phyloP scores from a whole-genome alignment of 2,888 invertebrate species.

The Hetaerina titia region DNA sequence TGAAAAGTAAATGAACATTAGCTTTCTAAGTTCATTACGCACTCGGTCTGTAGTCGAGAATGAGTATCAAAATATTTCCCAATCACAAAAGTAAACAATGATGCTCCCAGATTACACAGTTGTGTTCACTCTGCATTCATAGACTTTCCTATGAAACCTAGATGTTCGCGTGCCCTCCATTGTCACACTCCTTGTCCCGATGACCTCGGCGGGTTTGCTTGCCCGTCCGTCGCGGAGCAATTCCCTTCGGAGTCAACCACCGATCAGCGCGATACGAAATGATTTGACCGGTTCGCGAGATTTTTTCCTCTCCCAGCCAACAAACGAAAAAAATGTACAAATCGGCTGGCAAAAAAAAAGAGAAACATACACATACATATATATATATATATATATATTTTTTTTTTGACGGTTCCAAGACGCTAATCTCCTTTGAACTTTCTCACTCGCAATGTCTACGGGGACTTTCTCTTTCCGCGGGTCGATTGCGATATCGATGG shows the following conservation, averaged over 20 bases:
- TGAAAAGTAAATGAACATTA: too few species aligned
- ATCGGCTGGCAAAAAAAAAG: not conserved
- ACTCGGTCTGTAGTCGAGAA: too few species aligned
- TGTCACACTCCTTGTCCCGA: not conserved
- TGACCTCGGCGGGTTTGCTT: not conserved
- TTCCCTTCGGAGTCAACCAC: too few species aligned
- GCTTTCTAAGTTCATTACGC: too few species aligned
- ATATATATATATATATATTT: not conserved
- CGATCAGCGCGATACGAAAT: not conserved
- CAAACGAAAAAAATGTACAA: not conserved
- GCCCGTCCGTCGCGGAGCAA: not conserved
- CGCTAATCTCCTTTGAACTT: conserved; percentile 15
- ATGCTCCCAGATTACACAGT: too few species aligned
- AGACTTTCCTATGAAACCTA: not conserved
- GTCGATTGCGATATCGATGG: not conserved
- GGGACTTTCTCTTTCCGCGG: not conserved
- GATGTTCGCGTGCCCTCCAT: not conserved
- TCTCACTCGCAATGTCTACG: not conserved
- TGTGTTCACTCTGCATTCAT: too few species aligned
- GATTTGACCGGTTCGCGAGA: conserved; percentile 5
- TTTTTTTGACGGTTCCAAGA: not conserved
- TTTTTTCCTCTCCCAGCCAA: not conserved
- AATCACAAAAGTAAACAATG: too few species aligned
- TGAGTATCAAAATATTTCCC: too few species aligned
- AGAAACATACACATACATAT: not conserved